Percentiles rank a stretch among this genome's conserved stretches.
phyloP scores from a whole-genome alignment of 2,888 invertebrate species.

The Omphaloscelis lunosa region DNA sequence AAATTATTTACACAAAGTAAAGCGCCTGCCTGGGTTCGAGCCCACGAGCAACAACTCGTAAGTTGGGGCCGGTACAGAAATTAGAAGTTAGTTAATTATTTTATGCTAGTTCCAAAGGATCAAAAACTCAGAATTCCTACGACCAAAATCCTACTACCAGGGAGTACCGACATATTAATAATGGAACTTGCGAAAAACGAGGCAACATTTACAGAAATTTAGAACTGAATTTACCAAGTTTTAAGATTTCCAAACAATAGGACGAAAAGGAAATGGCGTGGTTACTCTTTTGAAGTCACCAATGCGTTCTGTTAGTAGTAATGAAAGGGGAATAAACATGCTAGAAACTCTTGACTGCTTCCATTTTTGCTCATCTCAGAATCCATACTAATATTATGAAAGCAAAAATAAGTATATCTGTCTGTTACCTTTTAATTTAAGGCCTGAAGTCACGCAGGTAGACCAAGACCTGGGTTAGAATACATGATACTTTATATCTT shows the following conservation, averaged over 20 bases:
- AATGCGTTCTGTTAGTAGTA: neutral
- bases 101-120: neutral
- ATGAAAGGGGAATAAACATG: neutral
- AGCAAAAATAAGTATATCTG: neutral
- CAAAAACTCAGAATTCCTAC: neutral
- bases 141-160: too few species aligned
- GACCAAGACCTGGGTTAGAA: neutral
- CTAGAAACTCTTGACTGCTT: neutral
- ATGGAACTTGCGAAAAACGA: too few species aligned
- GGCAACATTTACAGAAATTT: too few species aligned
- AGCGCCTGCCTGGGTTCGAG: too few species aligned
- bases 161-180: too few species aligned
- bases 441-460: neutral
- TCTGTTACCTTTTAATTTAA: neutral
- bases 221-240: neutral
- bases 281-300: slow-evolving; percentile 3
- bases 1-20: too few species aligned
- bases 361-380: neutral
- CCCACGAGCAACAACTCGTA: too few species aligned
- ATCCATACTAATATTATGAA: neutral
- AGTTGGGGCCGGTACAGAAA: too few species aligned
- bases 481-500: neutral
- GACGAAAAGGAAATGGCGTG: slow-evolving; percentile 12
- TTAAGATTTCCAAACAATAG: slow-evolving; percentile 7
- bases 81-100: too few species aligned